Percentiles rank a stretch among this genome's conserved stretches.
Evolutionary conservation across 2,888 invertebrate species (phyloP).

Genomic region (Neocrepidodera transversa): DNA sequence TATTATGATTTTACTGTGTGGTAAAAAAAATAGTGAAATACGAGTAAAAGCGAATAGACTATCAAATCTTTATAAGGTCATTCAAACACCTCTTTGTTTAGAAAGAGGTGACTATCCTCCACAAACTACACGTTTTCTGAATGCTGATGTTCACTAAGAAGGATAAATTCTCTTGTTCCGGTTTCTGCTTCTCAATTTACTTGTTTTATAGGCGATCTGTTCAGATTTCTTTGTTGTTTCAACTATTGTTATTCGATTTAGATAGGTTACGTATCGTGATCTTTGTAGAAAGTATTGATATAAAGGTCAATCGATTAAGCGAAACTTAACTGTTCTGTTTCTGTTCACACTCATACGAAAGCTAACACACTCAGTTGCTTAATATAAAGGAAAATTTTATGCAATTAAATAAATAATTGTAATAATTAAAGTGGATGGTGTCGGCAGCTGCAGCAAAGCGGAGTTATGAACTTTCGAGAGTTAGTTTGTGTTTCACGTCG

Average conservation of each 20-base stretch:
- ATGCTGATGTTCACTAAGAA: slow-evolving; percentile 31
- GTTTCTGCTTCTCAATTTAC: slow-evolving; percentile 13
- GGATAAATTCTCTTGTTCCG: slow-evolving; percentile 16
- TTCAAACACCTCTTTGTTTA: slow-evolving; percentile 8
- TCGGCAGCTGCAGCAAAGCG: slow-evolving; percentile 11
- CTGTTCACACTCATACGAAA: neutral
- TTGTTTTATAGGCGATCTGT: slow-evolving; percentile 19
- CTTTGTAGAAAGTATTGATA: neutral
- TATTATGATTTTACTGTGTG: no score
- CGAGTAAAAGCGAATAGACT: no score
- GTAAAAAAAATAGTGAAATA: no score
- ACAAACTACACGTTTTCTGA: slow-evolving; percentile 18
- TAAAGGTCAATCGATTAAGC: slow-evolving; percentile 10
- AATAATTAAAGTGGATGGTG: slow-evolving; percentile 11
- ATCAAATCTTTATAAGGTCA: no score
- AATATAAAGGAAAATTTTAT: neutral
- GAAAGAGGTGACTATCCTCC: slow-evolving; percentile 3
- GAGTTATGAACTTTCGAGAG: slow-evolving; percentile 6
- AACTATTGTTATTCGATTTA: slow-evolving; percentile 13
- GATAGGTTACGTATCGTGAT: neutral
- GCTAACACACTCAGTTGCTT: neutral
- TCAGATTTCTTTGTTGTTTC: slow-evolving; percentile 16
- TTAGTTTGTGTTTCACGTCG: slow-evolving; percentile 18
- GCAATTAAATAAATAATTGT: neutral
- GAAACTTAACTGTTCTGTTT: no score